These are phyloP conservation scores for Dascyllus trimaculatus DNA, from an alignment of 2,113 vertebrate genomes.

Conservation along the genomic window DNA sequence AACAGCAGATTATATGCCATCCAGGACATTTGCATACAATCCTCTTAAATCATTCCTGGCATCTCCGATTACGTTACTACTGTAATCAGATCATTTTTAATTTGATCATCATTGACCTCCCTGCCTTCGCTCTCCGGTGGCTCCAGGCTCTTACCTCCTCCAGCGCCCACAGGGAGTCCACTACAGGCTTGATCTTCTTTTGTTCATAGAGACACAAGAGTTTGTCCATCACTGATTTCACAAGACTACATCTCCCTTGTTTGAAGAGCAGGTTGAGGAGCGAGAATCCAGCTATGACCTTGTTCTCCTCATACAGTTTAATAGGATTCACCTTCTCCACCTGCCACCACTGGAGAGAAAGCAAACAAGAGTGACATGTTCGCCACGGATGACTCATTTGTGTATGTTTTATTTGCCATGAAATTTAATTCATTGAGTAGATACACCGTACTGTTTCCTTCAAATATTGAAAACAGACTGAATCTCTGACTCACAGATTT, in stretches of 20 bases:
- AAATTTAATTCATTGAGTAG: conserved; percentile 37
- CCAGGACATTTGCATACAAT: conserved; percentile 11
- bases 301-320: conserved; percentile 99
- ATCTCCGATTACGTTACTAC: not conserved
- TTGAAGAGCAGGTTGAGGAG: conserved; percentile 97
- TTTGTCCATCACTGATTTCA: conserved; percentile 91
- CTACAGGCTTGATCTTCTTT: conserved; percentile 95
- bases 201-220: conserved; percentile 90
- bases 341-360: conserved; percentile 94
- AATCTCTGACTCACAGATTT: conserved; percentile 93
- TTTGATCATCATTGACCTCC: not conserved
- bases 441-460: conserved; percentile 38
- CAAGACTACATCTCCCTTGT: conserved; percentile 88
- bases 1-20: conserved; percentile 32
- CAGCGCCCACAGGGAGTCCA: conserved; percentile 98
- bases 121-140: not conserved
- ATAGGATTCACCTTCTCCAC: conserved; percentile 99
- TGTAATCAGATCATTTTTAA: not conserved
- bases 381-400: conserved; percentile 23
- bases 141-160: conserved; percentile 91
- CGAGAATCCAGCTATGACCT: conserved; percentile 97
- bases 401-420: conserved; percentile 25
- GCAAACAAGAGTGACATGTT: conserved; percentile 10
- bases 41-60: conserved; percentile 2
- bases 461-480: conserved; percentile 53